Evolutionary conservation across 2,113 vertebrate genomes (phyloP).

Genomic region (Muntiacus reevesi): DNA sequence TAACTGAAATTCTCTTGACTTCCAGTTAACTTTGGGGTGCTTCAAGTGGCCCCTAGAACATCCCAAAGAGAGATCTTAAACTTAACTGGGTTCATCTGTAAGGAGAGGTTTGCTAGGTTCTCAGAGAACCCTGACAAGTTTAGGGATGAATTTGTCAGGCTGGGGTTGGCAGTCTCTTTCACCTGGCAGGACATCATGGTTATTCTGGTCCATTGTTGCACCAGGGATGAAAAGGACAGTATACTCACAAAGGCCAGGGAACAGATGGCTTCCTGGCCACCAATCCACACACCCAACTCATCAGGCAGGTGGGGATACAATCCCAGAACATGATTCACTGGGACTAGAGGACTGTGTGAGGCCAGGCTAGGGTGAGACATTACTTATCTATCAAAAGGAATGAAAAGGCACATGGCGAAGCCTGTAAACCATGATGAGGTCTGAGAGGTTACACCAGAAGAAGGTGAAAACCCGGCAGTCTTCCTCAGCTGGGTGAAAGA

Average conservation of each 20-base stretch:
- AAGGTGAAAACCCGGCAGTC: background rate
- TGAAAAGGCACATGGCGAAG: background rate
- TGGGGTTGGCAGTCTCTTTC: background rate
- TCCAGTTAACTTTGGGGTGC: background rate
- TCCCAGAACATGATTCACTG: background rate
- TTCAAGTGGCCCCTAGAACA: background rate
- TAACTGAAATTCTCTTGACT: background rate
- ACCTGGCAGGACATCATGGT: background rate
- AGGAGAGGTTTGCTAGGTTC: background rate
- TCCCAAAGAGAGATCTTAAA: background rate
- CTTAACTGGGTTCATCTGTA: background rate
- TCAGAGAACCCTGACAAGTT: background rate
- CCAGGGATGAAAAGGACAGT: background rate
- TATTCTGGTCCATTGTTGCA: background rate
- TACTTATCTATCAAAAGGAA: background rate
- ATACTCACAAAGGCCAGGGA: background rate
- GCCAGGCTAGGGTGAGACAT: background rate
- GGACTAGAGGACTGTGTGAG: background rate
- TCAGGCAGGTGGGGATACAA: background rate
- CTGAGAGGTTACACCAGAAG: background rate
- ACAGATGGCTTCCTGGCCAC: background rate
- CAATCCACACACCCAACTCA: background rate
- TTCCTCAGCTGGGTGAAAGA: background rate
- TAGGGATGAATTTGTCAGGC: background rate
- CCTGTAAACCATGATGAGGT: background rate